A percentile compares a stretch with the other conserved stretches of the same genome.
phyloP scores from a whole-genome alignment of 2,888 invertebrate species.

The Hofmannophila pseudospretella region DNA sequence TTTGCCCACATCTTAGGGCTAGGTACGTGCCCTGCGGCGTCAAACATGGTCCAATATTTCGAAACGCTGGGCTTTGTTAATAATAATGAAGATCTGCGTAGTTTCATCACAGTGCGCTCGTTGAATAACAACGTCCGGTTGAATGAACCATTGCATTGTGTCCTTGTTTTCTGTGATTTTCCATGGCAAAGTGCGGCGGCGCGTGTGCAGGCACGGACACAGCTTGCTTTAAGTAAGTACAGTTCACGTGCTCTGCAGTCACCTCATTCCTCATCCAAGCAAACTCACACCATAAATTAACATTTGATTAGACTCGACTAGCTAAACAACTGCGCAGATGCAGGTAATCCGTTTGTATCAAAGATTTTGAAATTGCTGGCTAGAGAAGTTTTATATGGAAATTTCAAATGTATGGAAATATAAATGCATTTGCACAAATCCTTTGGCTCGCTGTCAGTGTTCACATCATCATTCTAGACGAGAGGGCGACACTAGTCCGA shows the following conservation, averaged over 20 bases:
- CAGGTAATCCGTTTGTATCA: constrained; percentile 21
- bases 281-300: constrained; percentile 45
- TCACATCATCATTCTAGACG: no score
- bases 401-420: no score
- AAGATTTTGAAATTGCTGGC: no score
- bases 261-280: constrained; percentile 46
- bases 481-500: no score
- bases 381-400: no score
- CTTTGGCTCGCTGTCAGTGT: no score
- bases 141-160: constrained; percentile 76
- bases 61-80: constrained; percentile 63
- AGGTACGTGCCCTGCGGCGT: constrained; percentile 41
- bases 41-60: constrained; percentile 56
- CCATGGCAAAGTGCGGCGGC: constrained; percentile 45
- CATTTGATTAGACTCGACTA: constrained; percentile 32
- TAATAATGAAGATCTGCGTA: constrained; percentile 67
- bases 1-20: constrained; percentile 21
- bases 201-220: constrained; percentile 40
- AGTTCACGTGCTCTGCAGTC: constrained; percentile 33
- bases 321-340: constrained; percentile 41
- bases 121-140: constrained; percentile 75
- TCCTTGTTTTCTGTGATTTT: constrained; percentile 78
- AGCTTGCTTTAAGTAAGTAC: constrained; percentile 24
- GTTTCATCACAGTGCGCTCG: constrained; percentile 72
- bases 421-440: no score